These are phyloP conservation scores for Lasioglossum oenotherae DNA, from an alignment of 2,888 invertebrate genomes.

Conservation along the genomic window DNA sequence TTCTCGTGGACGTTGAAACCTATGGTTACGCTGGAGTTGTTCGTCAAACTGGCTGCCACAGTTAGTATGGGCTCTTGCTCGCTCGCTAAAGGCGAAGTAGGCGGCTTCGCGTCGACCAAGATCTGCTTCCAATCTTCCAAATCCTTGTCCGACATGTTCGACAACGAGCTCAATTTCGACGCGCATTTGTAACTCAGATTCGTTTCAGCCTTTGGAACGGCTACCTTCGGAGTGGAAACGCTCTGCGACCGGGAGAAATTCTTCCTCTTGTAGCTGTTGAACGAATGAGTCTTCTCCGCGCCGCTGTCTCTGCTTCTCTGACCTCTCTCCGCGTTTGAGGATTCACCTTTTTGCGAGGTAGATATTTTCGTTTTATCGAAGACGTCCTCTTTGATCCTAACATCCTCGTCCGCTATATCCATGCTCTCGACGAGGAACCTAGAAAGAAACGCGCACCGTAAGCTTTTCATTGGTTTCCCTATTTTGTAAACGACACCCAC, in stretches of 20 bases:
- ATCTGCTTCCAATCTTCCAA: constrained; percentile 71
- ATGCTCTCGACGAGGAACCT: constrained; percentile 83
- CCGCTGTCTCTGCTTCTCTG: constrained; percentile 33
- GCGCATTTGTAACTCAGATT: constrained; percentile 60
- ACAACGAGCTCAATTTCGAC: constrained; percentile 74
- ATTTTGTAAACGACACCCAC: constrained; percentile 60
- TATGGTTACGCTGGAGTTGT: constrained; percentile 74
- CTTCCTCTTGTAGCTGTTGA: constrained; percentile 57
- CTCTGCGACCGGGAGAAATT: constrained; percentile 76
- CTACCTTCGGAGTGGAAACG: constrained; percentile 72
- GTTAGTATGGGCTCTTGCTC: constrained; percentile 77
- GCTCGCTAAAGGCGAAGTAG: constrained; percentile 27
- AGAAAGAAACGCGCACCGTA: neutral
- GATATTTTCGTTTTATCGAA: constrained; percentile 58
- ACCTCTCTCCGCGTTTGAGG: constrained; percentile 46
- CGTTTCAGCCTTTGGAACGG: constrained; percentile 45
- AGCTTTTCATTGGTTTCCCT: neutral
- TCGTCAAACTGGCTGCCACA: constrained; percentile 77
- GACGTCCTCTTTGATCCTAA: constrained; percentile 79
- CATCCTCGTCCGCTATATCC: constrained; percentile 81
- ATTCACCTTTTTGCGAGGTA: constrained; percentile 50
- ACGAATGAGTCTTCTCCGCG: constrained; percentile 21
- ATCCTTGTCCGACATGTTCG: constrained; percentile 73
- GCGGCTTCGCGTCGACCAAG: constrained; percentile 32
- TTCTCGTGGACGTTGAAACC: constrained; percentile 77